Conservation (phyloP, 2,113 vertebrate species). For the Xiphias gladius region DNA sequence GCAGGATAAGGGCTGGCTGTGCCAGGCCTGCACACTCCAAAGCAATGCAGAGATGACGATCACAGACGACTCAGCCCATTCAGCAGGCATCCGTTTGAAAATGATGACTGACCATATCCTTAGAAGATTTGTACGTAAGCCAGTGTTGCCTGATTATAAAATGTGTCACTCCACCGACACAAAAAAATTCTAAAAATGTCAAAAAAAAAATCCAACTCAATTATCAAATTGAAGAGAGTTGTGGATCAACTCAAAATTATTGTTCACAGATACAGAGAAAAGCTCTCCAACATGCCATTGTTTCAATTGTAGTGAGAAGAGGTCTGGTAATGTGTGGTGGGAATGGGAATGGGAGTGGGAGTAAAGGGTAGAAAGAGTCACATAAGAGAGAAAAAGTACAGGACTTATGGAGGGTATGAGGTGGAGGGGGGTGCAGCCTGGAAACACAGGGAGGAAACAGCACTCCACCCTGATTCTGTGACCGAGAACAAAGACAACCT, state of each 20-base stretch:
- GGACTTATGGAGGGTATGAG: conserved; percentile 16
- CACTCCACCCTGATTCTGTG: conserved; percentile 83
- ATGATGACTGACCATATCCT: conserved; percentile 42
- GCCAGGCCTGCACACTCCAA: conserved; percentile 72
- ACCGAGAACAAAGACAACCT: conserved; percentile 78
- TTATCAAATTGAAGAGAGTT: conserved; percentile 20
- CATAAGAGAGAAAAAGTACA: conserved; percentile 65
- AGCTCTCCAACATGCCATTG: conserved; percentile 17
- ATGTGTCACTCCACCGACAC: neutral
- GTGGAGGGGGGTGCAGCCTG: conserved; percentile 45
- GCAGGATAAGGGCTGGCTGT: conserved; percentile 71
- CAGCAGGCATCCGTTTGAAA: conserved; percentile 49
- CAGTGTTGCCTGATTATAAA: conserved; percentile 14
- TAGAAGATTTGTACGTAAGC: conserved; percentile 1
- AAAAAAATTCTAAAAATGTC: neutral
- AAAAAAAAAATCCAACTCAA: conserved; percentile 20
- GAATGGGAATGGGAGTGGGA: conserved; percentile 46
- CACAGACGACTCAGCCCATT: conserved; percentile 46
- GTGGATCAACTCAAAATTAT: conserved; percentile 33
- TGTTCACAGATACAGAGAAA: conserved; percentile 44
- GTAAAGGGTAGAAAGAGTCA: conserved; percentile 52
- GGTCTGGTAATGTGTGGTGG: conserved; percentile 55
- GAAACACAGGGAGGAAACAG: conserved; percentile 84
- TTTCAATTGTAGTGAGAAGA: conserved; percentile 52
- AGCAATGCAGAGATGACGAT: conserved; percentile 62